A percentile compares a stretch with the other conserved stretches of the same genome.
Conservation (phyloP, 2,888 invertebrate genomes). For the Amitus sp. region DNA sequence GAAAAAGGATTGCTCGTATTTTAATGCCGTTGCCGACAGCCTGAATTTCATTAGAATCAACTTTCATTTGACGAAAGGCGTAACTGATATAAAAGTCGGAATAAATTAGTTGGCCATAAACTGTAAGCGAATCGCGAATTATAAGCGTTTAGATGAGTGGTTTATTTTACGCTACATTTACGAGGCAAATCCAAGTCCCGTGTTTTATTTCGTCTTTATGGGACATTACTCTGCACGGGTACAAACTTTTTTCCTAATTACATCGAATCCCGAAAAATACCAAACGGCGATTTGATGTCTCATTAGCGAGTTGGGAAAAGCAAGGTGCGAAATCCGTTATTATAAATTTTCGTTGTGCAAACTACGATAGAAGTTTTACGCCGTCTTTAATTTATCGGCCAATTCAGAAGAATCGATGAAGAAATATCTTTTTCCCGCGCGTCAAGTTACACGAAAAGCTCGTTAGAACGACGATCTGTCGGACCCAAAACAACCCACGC, state of each 20-base stretch:
- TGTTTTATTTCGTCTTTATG: neutral
- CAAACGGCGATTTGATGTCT: neutral
- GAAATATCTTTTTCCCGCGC: conserved; percentile 24
- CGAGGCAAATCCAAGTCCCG: conserved; percentile 1
- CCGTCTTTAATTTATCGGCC: conserved; percentile 30
- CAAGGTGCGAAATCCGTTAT: neutral
- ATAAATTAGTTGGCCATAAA: neutral
- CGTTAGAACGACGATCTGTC: conserved; percentile 33
- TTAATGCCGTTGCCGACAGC: neutral
- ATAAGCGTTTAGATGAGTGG: neutral
- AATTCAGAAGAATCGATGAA: conserved; percentile 36
- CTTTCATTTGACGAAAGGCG: neutral
- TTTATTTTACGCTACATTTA: conserved; percentile 3
- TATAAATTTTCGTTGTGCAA: conserved; percentile 5
- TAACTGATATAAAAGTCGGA: neutral
- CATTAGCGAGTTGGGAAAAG: neutral
- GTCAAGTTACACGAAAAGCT: conserved; percentile 23
- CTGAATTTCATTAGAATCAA: conserved; percentile 3
- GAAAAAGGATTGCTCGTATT: neutral
- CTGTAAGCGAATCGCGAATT: neutral
- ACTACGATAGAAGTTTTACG: conserved; percentile 35
- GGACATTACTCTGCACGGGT: neutral
- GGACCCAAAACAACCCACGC: conserved; percentile 34
- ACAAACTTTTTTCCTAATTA: too few species aligned
- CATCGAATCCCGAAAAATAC: too few species aligned